Conservation (phyloP, 2,797 vertebrate genomes). For the Etheostoma nigrum region DNA sequence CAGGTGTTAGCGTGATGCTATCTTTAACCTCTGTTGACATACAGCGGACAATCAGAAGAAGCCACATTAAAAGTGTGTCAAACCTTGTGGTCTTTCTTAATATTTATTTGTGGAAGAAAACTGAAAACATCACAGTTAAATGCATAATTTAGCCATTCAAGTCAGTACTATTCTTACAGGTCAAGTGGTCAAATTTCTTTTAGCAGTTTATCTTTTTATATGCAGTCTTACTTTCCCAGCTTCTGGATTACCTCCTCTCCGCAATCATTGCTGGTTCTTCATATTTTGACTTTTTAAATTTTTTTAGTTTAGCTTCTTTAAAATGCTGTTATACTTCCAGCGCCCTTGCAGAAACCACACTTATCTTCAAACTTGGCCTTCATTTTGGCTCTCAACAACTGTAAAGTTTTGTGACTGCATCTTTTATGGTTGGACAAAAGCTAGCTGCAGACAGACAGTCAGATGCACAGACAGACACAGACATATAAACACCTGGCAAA, state of each 20-base stretch:
- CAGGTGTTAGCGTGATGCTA: neutral
- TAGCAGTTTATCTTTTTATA: neutral
- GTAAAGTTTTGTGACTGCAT: too few species aligned
- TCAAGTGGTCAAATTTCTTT: slow-evolving; percentile 33
- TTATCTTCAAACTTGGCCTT: too few species aligned
- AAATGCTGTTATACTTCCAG: neutral
- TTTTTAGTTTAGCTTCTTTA: neutral
- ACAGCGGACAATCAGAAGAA: slow-evolving; percentile 20
- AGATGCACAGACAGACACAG: too few species aligned
- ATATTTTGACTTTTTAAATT: too few species aligned
- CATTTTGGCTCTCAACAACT: too few species aligned
- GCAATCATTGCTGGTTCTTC: neutral
- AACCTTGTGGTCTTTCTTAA: slow-evolving; percentile 37
- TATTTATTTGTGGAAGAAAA: slow-evolving; percentile 41
- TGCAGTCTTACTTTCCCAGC: neutral
- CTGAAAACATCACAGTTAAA: slow-evolving; percentile 17
- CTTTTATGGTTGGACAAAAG: too few species aligned
- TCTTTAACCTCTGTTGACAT: slow-evolving; percentile 44
- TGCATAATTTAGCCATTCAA: slow-evolving; percentile 15
- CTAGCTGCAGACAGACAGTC: too few species aligned
- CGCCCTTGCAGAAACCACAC: too few species aligned
- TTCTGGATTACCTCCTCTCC: neutral
- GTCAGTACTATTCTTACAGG: slow-evolving; percentile 52
- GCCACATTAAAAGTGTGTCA: slow-evolving; percentile 39
- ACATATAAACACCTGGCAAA: too few species aligned